Conservation (phyloP, 2,888 invertebrate genomes). For the Danaus chrysippus region DNA sequence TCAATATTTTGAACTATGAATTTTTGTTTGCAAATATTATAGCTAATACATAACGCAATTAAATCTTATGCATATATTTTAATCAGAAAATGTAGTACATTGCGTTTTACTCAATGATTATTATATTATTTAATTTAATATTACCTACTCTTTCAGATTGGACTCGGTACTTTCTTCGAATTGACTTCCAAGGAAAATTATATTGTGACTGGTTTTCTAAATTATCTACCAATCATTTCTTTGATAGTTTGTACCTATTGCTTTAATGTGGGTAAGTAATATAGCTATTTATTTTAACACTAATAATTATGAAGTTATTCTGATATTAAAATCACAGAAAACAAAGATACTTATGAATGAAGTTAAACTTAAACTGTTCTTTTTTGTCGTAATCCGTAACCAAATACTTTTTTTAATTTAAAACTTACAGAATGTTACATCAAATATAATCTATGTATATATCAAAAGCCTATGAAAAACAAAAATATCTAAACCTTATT, state of each 20-base stretch:
- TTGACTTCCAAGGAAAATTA: constrained; percentile 36
- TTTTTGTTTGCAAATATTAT: no score
- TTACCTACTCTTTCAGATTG: constrained; percentile 44
- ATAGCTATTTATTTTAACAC: background rate
- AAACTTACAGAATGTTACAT: no score
- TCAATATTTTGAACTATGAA: no score
- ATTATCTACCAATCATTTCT: constrained; percentile 57
- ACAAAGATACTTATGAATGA: constrained; percentile 2
- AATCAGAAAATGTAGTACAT: no score
- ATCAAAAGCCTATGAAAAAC: no score
- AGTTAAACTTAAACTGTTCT: constrained; percentile 17
- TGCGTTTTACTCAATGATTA: constrained; percentile 50
- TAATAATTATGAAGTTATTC: background rate
- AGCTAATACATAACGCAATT: no score
- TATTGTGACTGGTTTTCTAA: constrained; percentile 45
- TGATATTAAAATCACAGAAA: background rate
- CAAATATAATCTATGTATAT: no score
- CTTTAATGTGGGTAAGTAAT: constrained; percentile 53
- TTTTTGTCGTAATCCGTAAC: background rate
- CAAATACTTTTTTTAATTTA: no score
- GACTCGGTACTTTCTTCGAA: constrained; percentile 54
- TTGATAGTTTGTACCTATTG: constrained; percentile 53
- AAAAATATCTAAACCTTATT: no score
- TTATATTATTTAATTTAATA: constrained; percentile 53
- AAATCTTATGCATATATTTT: no score